These are phyloP conservation scores for Penaeus vannamei DNA, from an alignment of 1,140 invertebrate species.

Conservation along the genomic window DNA sequence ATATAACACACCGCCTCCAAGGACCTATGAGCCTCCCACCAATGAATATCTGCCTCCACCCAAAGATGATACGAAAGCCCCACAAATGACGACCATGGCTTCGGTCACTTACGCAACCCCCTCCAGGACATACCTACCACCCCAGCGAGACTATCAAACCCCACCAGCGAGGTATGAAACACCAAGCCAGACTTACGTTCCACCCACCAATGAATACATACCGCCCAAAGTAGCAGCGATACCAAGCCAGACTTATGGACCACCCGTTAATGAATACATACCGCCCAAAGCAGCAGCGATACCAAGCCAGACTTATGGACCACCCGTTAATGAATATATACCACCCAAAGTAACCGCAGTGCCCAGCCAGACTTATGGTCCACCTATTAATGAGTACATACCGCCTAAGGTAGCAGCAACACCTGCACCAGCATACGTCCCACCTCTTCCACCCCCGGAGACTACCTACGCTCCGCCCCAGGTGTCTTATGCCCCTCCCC, in stretches of 20 bases:
- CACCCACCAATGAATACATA: constrained; percentile 35
- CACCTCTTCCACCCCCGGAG: not conserved
- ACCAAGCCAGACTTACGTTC: constrained; percentile 7
- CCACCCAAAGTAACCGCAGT: not conserved
- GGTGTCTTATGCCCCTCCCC: no score
- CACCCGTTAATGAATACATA: constrained; percentile 35
- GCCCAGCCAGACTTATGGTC: constrained; percentile 6
- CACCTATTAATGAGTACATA: constrained; percentile 35
- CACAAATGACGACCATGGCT: not conserved
- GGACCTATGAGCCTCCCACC: constrained; percentile 7
- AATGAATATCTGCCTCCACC: constrained; percentile 39
- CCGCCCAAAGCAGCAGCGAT: not conserved
- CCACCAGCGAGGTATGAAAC: constrained; percentile 10
- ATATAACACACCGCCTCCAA: not conserved
- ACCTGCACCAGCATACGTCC: not conserved
- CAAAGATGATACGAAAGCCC: not conserved
- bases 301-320: not conserved
- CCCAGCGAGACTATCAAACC: not conserved
- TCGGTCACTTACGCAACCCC: not conserved
- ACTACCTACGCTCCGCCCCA: no score
- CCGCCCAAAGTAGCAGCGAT: not conserved
- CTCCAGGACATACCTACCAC: constrained; percentile 35
- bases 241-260: not conserved
- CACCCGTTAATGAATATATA: constrained; percentile 18
- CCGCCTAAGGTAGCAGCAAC: constrained; percentile 12